These are phyloP conservation scores for Trididemnum nubilum DNA, from an alignment of 23 tunicate genomes.

Conservation along the genomic window DNA sequence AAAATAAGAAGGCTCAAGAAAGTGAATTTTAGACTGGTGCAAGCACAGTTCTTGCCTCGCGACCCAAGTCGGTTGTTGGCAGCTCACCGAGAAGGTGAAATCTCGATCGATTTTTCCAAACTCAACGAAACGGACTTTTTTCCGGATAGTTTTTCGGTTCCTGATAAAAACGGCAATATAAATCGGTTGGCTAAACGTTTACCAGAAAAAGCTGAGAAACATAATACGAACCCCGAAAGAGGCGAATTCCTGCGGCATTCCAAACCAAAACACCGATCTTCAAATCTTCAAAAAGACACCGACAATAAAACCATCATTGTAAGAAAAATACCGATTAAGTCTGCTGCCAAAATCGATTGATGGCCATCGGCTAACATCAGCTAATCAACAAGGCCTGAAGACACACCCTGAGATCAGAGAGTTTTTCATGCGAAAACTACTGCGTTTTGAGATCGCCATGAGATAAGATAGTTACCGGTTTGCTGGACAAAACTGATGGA, in stretches of 20 bases:
- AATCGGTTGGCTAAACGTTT: no score
- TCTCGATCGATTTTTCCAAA: background rate
- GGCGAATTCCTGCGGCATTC: no score
- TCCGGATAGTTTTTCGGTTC: no score
- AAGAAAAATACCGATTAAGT: background rate
- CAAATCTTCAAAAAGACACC: no score
- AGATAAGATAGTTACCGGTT: no score
- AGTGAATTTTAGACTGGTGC: background rate
- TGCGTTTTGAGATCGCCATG: background rate
- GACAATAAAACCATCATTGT: no score
- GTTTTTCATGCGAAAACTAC: background rate
- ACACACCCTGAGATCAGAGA: background rate
- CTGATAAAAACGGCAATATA: no score
- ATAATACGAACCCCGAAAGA: no score
- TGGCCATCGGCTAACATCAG: background rate
- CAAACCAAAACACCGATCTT: no score
- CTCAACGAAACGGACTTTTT: background rate
- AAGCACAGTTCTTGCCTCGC: constrained; percentile 30
- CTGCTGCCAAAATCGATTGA: background rate
- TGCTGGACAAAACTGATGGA: no score
- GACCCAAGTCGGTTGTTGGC: background rate
- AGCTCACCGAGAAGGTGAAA: background rate
- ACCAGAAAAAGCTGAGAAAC: no score
- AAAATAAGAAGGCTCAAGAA: constrained; percentile 6
- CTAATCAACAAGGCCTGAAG: background rate